A percentile compares a stretch with the other conserved stretches of the same genome.
Evolutionary conservation across 2,797 vertebrate genomes (phyloP).

Genomic region (Pteropus rufus): DNA sequence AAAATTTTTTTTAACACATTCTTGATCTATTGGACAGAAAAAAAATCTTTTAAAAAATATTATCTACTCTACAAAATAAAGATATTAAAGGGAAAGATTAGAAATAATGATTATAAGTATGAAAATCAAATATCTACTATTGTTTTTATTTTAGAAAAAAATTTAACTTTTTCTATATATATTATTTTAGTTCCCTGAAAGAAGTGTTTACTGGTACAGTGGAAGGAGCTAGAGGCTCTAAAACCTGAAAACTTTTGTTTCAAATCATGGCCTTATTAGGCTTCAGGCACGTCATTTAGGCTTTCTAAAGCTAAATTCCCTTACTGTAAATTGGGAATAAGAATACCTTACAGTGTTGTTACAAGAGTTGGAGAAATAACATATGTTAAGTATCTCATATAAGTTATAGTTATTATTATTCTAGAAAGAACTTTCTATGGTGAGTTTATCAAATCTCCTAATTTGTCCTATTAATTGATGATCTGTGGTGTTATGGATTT

Average conservation of each 20-base stretch:
- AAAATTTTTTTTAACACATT: conserved; percentile 51
- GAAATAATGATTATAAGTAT: neutral
- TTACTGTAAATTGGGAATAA: neutral
- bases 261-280: neutral
- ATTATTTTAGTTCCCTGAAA: neutral
- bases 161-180: neutral
- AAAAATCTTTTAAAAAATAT: neutral
- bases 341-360: neutral
- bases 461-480: neutral
- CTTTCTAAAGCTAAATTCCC: neutral
- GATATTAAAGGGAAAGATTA: neutral
- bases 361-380: neutral
- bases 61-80: conserved; percentile 36
- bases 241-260: conserved; percentile 6
- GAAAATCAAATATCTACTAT: neutral
- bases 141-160: neutral
- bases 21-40: conserved; percentile 31
- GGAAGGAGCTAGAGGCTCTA: neutral
- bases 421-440: neutral
- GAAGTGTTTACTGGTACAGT: neutral
- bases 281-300: neutral
- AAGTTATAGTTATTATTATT: neutral
- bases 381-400: neutral
- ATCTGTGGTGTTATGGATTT: neutral
- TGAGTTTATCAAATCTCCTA: neutral